A percentile compares a stretch with the other conserved stretches of the same genome.
phyloP scores from a whole-genome alignment of 2,113 vertebrate genomes.

The Nasalis larvatus region DNA sequence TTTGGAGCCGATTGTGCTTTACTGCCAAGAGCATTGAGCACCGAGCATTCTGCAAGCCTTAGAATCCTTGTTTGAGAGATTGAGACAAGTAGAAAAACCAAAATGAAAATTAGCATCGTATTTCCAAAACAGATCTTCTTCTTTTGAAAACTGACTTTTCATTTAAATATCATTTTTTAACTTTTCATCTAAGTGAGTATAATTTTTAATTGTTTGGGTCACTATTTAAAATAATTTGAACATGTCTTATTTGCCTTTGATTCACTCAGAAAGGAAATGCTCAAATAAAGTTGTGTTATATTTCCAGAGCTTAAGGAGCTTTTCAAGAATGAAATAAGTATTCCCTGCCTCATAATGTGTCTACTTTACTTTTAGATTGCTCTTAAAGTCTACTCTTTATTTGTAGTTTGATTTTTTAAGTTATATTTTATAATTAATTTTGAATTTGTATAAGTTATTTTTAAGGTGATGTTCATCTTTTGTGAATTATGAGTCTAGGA shows the following conservation, averaged over 20 bases:
- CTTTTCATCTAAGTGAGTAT: neutral
- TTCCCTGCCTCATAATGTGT: conserved; percentile 17
- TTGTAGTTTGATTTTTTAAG: conserved; percentile 41
- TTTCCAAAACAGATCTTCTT: neutral
- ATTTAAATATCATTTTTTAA: neutral
- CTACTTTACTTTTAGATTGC: neutral
- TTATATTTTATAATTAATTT: neutral
- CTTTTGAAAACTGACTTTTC: no score
- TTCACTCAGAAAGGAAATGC: neutral
- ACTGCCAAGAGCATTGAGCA: neutral
- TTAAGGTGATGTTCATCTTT: neutral
- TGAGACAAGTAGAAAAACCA: neutral
- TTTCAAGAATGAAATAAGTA: conserved; percentile 21
- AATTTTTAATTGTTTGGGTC: conserved; percentile 36
- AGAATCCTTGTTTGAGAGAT: conserved; percentile 3
- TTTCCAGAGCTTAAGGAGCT: neutral
- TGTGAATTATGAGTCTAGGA: neutral
- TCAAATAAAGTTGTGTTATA: neutral
- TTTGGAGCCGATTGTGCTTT: neutral
- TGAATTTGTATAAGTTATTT: conserved; percentile 22
- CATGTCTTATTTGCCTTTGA: neutral
- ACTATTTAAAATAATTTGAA: conserved; percentile 35
- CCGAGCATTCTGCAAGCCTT: neutral
- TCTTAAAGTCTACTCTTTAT: neutral
- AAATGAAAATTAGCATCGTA: neutral